A percentile compares a stretch with the other conserved stretches of the same genome.
phyloP scores from a whole-genome alignment of 2,888 invertebrate genomes.

The Clostera curtula region DNA sequence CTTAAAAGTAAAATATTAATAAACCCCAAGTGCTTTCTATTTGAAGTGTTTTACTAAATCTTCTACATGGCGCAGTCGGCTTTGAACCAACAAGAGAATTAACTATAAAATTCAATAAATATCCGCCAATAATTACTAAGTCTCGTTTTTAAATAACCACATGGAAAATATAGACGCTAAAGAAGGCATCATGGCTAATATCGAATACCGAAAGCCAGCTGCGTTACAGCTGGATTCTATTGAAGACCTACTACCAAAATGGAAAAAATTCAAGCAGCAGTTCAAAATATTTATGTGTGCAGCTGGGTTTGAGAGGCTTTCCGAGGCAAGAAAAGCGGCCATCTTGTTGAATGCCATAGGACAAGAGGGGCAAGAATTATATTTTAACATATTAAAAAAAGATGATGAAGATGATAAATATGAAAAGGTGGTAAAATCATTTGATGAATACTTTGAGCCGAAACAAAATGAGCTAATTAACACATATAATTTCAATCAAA shows the following conservation, averaged over 20 bases:
- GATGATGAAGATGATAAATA: slow-evolving; percentile 2
- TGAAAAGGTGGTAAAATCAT: slow-evolving; percentile 5
- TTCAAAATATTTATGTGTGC: background rate
- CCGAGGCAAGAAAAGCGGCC: background rate
- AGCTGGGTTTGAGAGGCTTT: background rate
- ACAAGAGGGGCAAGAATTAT: slow-evolving; percentile 1
- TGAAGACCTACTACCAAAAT: too few species aligned
- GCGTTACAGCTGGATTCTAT: too few species aligned
- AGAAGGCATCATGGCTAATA: too few species aligned
- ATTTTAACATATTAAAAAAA: background rate
- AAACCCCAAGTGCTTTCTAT: too few species aligned
- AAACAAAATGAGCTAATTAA: slow-evolving; percentile 5
- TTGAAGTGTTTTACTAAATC: too few species aligned
- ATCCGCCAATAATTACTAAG: too few species aligned
- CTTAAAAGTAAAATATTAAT: too few species aligned
- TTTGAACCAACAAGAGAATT: slow-evolving; percentile 8
- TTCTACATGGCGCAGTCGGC: too few species aligned
- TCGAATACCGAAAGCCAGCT: too few species aligned
- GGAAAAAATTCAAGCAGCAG: background rate
- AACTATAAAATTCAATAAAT: background rate
- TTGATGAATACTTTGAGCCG: slow-evolving; percentile 6
- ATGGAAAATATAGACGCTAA: too few species aligned
- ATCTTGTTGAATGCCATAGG: background rate
- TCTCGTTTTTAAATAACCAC: too few species aligned
- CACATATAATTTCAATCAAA: too few species aligned